Evolutionary conservation across 2,888 invertebrate species (phyloP).

Genomic region (Synanthedon tipuliformis): DNA sequence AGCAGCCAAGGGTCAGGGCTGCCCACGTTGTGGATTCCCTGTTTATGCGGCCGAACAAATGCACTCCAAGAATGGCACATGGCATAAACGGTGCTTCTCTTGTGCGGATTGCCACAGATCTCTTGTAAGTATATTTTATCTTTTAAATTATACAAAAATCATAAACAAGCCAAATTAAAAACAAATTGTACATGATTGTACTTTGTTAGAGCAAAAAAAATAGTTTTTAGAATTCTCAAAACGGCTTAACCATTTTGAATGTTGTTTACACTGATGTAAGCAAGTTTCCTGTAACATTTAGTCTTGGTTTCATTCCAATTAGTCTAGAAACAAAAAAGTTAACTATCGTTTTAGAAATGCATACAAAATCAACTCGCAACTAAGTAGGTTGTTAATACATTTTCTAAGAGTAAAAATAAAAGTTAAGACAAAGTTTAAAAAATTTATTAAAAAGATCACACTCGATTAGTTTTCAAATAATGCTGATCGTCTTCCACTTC

Average conservation of each 20-base stretch:
- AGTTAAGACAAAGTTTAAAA: background rate
- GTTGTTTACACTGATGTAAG: no score
- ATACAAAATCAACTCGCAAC: background rate
- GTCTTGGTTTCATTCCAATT: no score
- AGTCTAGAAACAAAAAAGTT: no score
- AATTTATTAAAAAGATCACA: slow-evolving; percentile 24
- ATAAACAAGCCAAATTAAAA: no score
- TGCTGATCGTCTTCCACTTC: slow-evolving; percentile 66
- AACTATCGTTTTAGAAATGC: no score
- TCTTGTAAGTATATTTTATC: slow-evolving; percentile 55
- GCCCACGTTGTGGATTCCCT: slow-evolving; percentile 88
- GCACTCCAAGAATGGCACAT: slow-evolving; percentile 91
- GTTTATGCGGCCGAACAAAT: slow-evolving; percentile 97
- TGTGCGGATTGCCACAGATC: slow-evolving; percentile 90
- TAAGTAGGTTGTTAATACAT: background rate
- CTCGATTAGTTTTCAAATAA: slow-evolving; percentile 72
- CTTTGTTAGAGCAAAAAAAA: no score
- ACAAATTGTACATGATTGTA: no score
- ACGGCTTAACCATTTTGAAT: no score
- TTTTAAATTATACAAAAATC: no score
- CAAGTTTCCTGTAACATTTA: no score
- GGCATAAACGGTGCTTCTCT: slow-evolving; percentile 95
- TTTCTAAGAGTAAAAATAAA: background rate
- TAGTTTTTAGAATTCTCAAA: no score
- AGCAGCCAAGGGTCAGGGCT: slow-evolving; percentile 82